Conservation (phyloP, 2,113 vertebrate genomes). For the Sciurus niger region DNA sequence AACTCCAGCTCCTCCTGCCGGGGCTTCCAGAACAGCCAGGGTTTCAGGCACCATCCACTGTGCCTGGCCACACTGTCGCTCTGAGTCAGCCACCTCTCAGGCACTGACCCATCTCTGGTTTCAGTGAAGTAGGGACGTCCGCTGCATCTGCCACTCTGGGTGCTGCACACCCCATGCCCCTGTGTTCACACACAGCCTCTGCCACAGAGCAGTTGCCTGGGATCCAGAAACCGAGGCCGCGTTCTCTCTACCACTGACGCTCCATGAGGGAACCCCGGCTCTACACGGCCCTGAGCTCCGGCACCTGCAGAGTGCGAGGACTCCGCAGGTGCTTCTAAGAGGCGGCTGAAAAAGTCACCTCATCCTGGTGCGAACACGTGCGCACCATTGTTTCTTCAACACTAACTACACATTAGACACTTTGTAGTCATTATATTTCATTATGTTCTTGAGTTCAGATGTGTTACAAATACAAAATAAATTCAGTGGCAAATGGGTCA, state of each 20-base stretch:
- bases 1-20: not conserved
- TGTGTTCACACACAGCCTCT: not conserved
- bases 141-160: not conserved
- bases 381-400: not conserved
- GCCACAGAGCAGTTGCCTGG: fast-evolving
- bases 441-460: not conserved
- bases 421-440: not conserved
- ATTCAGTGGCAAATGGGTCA: not conserved
- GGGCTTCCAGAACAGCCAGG: not conserved
- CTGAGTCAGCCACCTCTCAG: not conserved
- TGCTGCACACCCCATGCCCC: not conserved
- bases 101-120: not conserved
- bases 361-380: not conserved
- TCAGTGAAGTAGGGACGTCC: not conserved
- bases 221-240: not conserved
- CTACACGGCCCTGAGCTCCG: too few relatives aligned
- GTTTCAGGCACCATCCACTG: not conserved
- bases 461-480: not conserved
- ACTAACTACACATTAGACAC: not conserved
- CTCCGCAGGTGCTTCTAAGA: not conserved
- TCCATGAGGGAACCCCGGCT: not conserved
- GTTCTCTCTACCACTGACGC: not conserved
- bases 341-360: not conserved
- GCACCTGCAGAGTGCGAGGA: not conserved
- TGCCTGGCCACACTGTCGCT: not conserved